These are phyloP conservation scores for Gobius niger DNA, from an alignment of 2,113 vertebrate genomes.

Conservation along the genomic window DNA sequence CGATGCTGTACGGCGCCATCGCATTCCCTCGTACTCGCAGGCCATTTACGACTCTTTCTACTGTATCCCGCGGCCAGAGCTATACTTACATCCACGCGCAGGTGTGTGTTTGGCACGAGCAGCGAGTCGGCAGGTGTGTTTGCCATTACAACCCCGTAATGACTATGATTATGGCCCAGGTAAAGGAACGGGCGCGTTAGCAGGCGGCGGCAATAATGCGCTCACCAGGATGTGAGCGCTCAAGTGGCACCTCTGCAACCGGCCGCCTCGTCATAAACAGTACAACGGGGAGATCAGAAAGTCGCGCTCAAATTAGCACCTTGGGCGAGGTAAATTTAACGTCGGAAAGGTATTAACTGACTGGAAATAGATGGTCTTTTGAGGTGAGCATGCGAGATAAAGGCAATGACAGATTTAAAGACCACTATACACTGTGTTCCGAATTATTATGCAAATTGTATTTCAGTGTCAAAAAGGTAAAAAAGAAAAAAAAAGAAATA, in stretches of 20 bases:
- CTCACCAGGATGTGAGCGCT: conserved; percentile 43
- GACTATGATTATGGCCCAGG: conserved; percentile 62
- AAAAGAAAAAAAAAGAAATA: too few species aligned
- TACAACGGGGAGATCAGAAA: conserved; percentile 25
- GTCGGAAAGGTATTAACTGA: conserved; percentile 27
- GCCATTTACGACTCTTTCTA: conserved; percentile 47
- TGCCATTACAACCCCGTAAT: conserved; percentile 61
- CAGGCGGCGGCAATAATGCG: conserved; percentile 39
- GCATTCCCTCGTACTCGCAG: conserved; percentile 14
- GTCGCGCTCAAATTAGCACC: conserved; percentile 51
- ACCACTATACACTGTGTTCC: background rate
- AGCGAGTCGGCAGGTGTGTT: conserved; percentile 58
- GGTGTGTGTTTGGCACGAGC: conserved; percentile 65
- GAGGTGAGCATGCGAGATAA: too few species aligned
- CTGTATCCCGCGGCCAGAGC: conserved; percentile 16
- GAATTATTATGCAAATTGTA: too few species aligned
- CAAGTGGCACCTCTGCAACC: conserved; percentile 30
- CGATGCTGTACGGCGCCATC: conserved; percentile 27
- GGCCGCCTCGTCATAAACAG: conserved; percentile 19
- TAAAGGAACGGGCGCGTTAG: conserved; percentile 48
- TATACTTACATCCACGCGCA: conserved; percentile 59
- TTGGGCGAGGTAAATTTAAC: conserved; percentile 44
- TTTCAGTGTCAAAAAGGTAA: too few species aligned
- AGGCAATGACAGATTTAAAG: too few species aligned
- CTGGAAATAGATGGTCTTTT: conserved; percentile 37